These are phyloP conservation scores for Drosophila orosa DNA, from an alignment of 1,140 invertebrate species.

Conservation along the genomic window DNA sequence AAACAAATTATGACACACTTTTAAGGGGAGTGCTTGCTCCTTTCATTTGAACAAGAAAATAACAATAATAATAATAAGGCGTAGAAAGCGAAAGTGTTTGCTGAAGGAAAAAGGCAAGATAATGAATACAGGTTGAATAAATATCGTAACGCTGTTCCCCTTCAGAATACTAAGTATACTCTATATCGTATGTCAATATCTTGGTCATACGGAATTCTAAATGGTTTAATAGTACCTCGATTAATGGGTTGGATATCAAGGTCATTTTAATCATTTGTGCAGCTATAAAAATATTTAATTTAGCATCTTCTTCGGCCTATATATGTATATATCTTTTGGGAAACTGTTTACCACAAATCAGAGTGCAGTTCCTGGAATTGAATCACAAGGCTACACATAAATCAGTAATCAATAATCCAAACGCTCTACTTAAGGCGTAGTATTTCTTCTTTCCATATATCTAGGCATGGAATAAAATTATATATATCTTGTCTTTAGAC, in stretches of 20 bases:
- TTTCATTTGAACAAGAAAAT: neutral
- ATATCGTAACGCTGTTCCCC: neutral
- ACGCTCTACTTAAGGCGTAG: slow-evolving; percentile 1
- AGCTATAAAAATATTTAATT: neutral
- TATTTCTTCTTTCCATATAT: too few species aligned
- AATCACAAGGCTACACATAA: slow-evolving; percentile 9
- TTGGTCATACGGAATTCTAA: slow-evolving; percentile 6
- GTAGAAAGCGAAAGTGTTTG: slow-evolving; percentile 9
- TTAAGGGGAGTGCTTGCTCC: neutral
- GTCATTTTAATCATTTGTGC: slow-evolving; percentile 18
- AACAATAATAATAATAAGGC: neutral
- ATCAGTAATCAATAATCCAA: slow-evolving; percentile 23
- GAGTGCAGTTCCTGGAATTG: slow-evolving; percentile 19
- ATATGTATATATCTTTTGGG: neutral
- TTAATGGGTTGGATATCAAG: slow-evolving; percentile 12
- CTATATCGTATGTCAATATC: neutral
- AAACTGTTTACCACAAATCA: slow-evolving; percentile 1
- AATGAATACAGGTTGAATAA: slow-evolving; percentile 6
- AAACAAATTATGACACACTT: neutral
- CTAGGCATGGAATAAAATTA: too few species aligned
- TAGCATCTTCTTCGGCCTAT: neutral
- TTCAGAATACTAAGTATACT: slow-evolving; percentile 1
- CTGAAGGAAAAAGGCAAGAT: neutral
- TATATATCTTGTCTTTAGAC: neutral
- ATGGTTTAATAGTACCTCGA: neutral